Percentiles rank a stretch among this genome's conserved stretches.
Evolutionary conservation across 2,113 vertebrate species (phyloP).

Genomic region (Anthoscopus minutus): DNA sequence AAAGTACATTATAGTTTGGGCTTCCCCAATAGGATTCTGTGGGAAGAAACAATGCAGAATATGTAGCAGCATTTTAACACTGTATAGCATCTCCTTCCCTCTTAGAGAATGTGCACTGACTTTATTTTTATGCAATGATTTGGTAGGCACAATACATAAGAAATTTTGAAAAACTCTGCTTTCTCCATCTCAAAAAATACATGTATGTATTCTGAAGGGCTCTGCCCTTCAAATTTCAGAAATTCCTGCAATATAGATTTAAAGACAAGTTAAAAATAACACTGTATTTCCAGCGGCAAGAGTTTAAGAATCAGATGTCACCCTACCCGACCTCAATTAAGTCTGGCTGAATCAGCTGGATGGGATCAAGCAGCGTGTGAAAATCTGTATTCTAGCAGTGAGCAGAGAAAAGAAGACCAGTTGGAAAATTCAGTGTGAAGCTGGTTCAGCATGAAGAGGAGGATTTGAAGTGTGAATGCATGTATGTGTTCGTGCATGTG

Average conservation of each 20-base stretch:
- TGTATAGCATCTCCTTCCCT: not conserved
- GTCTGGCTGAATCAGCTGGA: not conserved
- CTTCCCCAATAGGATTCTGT: not conserved
- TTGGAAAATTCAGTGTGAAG: slow-evolving; percentile 17
- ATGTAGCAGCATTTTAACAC: not conserved
- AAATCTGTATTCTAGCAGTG: not conserved
- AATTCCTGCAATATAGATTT: not conserved
- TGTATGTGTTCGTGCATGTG: slow-evolving; percentile 67
- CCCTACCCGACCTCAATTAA: slow-evolving; percentile 2
- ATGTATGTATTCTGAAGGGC: not conserved
- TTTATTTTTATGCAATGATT: not conserved
- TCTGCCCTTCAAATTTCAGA: not conserved
- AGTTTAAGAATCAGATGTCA: slow-evolving; percentile 19
- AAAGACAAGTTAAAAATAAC: not conserved
- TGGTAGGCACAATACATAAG: not conserved
- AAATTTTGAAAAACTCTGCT: not conserved
- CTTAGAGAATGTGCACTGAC: not conserved
- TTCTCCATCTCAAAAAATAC: not conserved
- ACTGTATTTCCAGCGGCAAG: not conserved
- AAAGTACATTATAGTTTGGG: not conserved
- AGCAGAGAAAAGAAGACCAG: not conserved
- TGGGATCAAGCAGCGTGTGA: slow-evolving; percentile 21
- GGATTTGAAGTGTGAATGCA: slow-evolving; percentile 77
- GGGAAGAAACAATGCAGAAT: not conserved
- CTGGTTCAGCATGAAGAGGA: slow-evolving; percentile 64